phyloP scores from a whole-genome alignment of 2,888 invertebrate species.

The Dinocampus coccinellae region DNA sequence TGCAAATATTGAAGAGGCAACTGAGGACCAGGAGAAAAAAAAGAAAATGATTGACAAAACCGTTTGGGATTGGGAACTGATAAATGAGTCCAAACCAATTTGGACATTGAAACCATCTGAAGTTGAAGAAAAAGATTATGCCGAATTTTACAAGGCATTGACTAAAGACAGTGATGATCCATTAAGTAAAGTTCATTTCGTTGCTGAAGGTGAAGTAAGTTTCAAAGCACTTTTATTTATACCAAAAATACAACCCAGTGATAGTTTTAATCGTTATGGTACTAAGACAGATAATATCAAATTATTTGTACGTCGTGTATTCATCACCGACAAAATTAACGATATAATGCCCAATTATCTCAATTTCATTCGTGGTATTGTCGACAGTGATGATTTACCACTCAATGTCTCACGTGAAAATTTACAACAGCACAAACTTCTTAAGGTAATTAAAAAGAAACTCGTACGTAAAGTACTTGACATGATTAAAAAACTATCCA shows the following conservation, averaged over 20 bases:
- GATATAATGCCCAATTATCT: constrained; percentile 99
- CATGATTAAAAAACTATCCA: constrained; percentile 96
- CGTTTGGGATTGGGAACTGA: constrained; percentile 96
- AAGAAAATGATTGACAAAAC: constrained; percentile 94
- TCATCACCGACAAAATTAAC: constrained; percentile 99
- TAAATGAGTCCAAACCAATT: constrained; percentile 98
- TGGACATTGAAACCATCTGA: constrained; percentile 95
- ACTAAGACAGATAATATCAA: constrained; percentile 95
- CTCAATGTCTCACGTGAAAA: constrained; percentile 98
- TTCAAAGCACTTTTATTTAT: constrained; percentile 97
- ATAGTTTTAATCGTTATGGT: constrained; percentile 96
- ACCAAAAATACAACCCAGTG: constrained; percentile 90
- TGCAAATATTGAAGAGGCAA: constrained; percentile 79
- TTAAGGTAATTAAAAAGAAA: constrained; percentile 99
- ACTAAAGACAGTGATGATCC: constrained; percentile 91
- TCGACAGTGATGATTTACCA: constrained; percentile 98
- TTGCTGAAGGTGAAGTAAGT: constrained; percentile 99
- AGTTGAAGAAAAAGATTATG: constrained; percentile 90
- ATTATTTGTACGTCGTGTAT: constrained; percentile 96
- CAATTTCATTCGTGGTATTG: constrained; percentile 94
- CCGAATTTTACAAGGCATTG: constrained; percentile 94
- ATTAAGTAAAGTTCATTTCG: constrained; percentile 91
- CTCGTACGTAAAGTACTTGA: constrained; percentile 96
- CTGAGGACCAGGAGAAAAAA: constrained; percentile 78
- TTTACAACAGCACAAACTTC: constrained; percentile 97